Evolutionary conservation across 53 echinoderm and acorn worm species (phyloP), one percentile per base, ranked within the genome.

Genomic region (Echinarachnius parma): DNA sequence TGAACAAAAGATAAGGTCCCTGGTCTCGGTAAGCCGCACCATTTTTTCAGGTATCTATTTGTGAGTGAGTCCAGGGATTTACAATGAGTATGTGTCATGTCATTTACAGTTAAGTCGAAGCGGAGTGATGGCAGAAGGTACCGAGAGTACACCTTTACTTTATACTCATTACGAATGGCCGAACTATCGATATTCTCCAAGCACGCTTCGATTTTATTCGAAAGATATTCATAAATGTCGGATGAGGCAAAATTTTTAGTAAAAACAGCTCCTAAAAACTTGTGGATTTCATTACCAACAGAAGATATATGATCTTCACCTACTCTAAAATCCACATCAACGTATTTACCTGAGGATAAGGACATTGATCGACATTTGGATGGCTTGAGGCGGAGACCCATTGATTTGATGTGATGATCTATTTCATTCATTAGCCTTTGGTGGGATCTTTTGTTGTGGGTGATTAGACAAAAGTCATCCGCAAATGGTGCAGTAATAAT

Each of bases 381-480:
- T 7, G 62, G 62, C 18, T 62, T 62, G 42, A 62, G 62, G 33
- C 42, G 62, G n/a, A 61, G 61, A 19, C 11, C 62, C 62, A 62
- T 34, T 2, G 62, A 62, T 62, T 36, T 36, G 9, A 39, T 36
- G 5, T 39, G 62, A 4, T 34, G 9, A 20, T 33, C 42, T 9
- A 34, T 62, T 31, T 62, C 62, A 23, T 62, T 62, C 24, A 62
- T 4, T 62, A 62, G 33, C 24, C 62, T 21, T 35, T 62, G 62
- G 19, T 62, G 62, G 9, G 62, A 36, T 62, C 62, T 28, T 22
- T 62, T 62, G 25, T 34, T 62, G 25, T 9, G 8, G 0, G 63
- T 62, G 31, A 62, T 62, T 25, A 62, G 16, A 36, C 63, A 62
- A 10, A 62, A 62, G 16, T 62, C 39, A 23, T 62, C 62, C 4